Conservation (phyloP, 2,888 invertebrate species). For the Euplagia quadripunctaria region DNA sequence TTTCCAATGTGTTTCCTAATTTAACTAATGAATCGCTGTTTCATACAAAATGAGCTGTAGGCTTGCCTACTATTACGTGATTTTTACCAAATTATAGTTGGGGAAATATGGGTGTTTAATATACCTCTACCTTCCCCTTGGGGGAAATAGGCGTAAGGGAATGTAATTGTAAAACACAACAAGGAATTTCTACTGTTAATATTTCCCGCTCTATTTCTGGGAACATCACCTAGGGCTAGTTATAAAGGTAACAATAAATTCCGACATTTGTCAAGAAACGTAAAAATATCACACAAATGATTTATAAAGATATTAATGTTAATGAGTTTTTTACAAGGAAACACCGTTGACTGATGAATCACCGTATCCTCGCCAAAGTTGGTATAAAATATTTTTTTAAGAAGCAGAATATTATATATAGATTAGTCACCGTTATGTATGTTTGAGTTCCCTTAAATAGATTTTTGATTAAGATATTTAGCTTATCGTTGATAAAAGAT, state of each 20-base stretch:
- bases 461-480: neutral
- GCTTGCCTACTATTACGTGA: too few relatives aligned
- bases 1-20: too few relatives aligned
- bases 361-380: conserved; percentile 17
- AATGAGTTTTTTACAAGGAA: conserved; percentile 27
- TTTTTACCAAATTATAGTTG: too few relatives aligned
- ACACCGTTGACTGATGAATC: conserved; percentile 21
- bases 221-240: neutral
- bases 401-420: neutral
- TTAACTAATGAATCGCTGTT: too few relatives aligned
- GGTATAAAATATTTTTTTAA: conserved; percentile 11
- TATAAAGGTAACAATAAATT: too few relatives aligned
- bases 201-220: neutral
- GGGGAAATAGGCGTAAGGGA: too few relatives aligned
- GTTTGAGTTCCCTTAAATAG: neutral
- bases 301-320: conserved; percentile 30
- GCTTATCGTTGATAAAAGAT: neutral
- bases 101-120: too few relatives aligned
- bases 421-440: conserved; percentile 7
- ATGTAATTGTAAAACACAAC: too few relatives aligned
- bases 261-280: neutral
- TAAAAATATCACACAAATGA: conserved; percentile 27
- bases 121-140: too few relatives aligned
- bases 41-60: too few relatives aligned
- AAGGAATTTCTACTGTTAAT: neutral